A percentile compares a stretch with the other conserved stretches of the same genome.
Evolutionary conservation across 2,797 vertebrate species (phyloP).

Genomic region (Semotilus atromaculatus): DNA sequence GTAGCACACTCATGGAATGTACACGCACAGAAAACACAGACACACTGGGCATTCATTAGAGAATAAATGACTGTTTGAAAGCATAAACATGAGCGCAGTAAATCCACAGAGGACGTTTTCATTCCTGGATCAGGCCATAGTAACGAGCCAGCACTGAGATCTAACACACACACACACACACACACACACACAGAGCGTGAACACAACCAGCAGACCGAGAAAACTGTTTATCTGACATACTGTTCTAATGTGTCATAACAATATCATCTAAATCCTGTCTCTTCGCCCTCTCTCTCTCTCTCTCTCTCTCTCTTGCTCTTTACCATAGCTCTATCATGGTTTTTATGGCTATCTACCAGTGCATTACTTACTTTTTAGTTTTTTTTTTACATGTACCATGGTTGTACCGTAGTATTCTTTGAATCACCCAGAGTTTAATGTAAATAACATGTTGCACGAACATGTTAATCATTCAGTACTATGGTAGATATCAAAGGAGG

Average conservation of each 20-base stretch:
- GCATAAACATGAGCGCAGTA: conserved; percentile 40
- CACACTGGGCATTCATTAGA: conserved; percentile 46
- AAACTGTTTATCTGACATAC: conserved; percentile 26
- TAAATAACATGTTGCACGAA: not conserved
- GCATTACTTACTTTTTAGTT: not conserved
- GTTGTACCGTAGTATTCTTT: not conserved
- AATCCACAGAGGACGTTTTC: conserved; percentile 39
- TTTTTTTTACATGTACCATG: not conserved
- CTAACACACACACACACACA: conserved; percentile 9
- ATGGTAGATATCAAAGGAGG: not conserved
- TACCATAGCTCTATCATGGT: not conserved
- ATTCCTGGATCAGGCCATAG: conserved; percentile 34
- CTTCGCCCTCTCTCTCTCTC: no score
- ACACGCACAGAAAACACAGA: conserved; percentile 43
- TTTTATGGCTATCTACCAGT: not conserved
- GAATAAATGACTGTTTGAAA: conserved; percentile 44
- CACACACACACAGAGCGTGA: not conserved
- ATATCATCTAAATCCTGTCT: conserved; percentile 1
- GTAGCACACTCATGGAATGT: conserved; percentile 24
- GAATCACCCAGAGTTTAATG: not conserved
- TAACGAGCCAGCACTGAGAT: conserved; percentile 11
- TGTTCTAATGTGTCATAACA: conserved; percentile 7
- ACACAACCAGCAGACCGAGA: not conserved
- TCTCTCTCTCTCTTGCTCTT: no score
- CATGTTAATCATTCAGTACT: not conserved